Percentiles rank a stretch among this genome's conserved stretches.
These are phyloP conservation scores for Clavelina lepadiformis DNA, from an alignment of 23 tunicate species.

Conservation along the genomic window DNA sequence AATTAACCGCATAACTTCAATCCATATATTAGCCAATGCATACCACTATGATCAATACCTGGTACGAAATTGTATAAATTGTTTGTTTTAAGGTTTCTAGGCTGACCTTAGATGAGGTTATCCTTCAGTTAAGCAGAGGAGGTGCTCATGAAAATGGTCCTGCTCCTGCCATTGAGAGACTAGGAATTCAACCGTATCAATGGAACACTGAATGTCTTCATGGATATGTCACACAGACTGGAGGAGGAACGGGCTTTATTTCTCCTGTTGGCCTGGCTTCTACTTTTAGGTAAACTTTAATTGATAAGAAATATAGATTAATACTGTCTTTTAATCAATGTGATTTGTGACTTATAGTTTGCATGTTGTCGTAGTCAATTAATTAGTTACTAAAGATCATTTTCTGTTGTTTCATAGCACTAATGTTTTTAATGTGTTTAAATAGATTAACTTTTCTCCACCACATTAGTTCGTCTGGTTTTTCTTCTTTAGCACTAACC, in stretches of 20 bases:
- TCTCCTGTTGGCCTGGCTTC: constrained; percentile 87
- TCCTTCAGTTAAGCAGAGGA: constrained; percentile 61
- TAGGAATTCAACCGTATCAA: constrained; percentile 64
- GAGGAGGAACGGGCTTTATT: constrained; percentile 65
- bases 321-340: neutral
- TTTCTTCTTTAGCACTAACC: no score
- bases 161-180: constrained; percentile 73
- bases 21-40: neutral
- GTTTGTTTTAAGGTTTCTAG: constrained; percentile 36
- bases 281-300: constrained; percentile 66
- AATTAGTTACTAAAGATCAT: no score
- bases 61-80: neutral
- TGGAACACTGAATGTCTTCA: constrained; percentile 88
- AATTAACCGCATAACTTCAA: no score
- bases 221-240: constrained; percentile 45
- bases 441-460: no score
- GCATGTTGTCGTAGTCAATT: no score
- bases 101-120: constrained; percentile 56
- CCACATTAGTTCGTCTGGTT: no score
- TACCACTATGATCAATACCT: neutral
- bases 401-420: no score
- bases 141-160: constrained; percentile 80
- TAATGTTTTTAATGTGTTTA: no score
- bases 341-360: no score
- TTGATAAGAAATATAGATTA: neutral